Conservation (phyloP, 2,113 vertebrate genomes). For the Paralichthys olivaceus region DNA sequence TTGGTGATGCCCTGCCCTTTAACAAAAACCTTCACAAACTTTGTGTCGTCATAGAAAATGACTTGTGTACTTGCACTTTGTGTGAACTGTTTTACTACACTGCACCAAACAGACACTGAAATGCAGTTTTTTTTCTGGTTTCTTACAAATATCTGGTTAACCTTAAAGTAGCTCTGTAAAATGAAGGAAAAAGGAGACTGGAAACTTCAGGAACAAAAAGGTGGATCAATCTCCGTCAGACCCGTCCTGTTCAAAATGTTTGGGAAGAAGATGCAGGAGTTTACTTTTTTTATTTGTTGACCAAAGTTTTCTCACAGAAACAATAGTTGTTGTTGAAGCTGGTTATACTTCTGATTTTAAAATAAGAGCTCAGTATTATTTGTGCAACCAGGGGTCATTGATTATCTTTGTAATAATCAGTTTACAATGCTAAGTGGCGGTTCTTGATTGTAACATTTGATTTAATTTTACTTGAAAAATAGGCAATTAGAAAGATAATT, state of each 20-base stretch:
- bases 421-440: constrained; percentile 17
- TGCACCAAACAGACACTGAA: constrained; percentile 13
- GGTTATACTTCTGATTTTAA: neutral
- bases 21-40: neutral
- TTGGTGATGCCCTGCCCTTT: neutral
- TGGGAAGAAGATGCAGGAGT: neutral
- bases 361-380: constrained; percentile 28
- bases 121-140: constrained; percentile 1
- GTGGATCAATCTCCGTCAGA: constrained; percentile 8
- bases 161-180: neutral
- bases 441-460: constrained; percentile 16
- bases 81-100: constrained; percentile 30
- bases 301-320: constrained; percentile 43
- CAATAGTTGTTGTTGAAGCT: constrained; percentile 4
- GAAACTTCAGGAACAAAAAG: constrained; percentile 1
- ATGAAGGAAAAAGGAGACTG: neutral
- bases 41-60: constrained; percentile 2
- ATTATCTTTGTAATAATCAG: constrained; percentile 19
- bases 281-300: constrained; percentile 15
- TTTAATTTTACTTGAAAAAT: constrained; percentile 19
- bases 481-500: constrained; percentile 1
- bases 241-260: neutral
- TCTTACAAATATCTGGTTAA: neutral
- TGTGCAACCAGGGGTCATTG: constrained; percentile 12
- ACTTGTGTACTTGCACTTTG: constrained; percentile 46